Base-by-base conservation (phyloP, 2,888 invertebrate species). In the Incurvaria masculella region DNA sequence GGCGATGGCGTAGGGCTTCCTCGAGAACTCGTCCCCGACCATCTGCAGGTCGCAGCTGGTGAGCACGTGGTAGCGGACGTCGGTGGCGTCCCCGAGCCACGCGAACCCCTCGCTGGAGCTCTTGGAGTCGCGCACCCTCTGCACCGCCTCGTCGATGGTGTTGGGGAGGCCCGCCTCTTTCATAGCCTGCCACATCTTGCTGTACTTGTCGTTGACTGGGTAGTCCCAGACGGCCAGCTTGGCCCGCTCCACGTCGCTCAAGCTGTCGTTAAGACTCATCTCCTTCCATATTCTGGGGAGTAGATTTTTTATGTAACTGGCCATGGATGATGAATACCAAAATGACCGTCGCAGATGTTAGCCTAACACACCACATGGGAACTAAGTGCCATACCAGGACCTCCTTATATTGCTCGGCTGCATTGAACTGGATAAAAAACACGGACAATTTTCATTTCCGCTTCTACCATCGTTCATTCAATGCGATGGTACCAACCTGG, bases 121-220 rank as follows among this genome's bases (percentile, higher is more conserved):
- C 61, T 73, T 81, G 0, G 84, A 81, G n/a, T 71, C 79, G 17
- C 84, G 68, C 0, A 95, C 91, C 49, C 89, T 81, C 8, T 81
- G 78, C 0, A 97, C 72, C 0, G 96, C 97, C 55, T 90, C 91
- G 0, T 89, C 87, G 39, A 91, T 81, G 3, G 84, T 83, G 23
- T 83, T 79, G 0, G 97, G 97, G 11, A 97, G 81, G 0, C 84
- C 85, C 0, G 95, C 91, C 50, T 84, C 84, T 59, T 85, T 82
- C 94, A 97, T 98, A 0, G 94, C 93, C 65, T 96, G 93, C 92
- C 97, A 97, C 89, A 99, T 96, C 72, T 97, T 98, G 39, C 96
- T 97, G 68, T 95, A 98, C 63, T 95, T 97, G 70, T 98, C 97
- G 61, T 95, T 95, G 0, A 98, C 96, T 0, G 98, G 98, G 66